Conservation (phyloP, 64 coral and sea anemone species). For the Catalaphyllia jardinei region DNA sequence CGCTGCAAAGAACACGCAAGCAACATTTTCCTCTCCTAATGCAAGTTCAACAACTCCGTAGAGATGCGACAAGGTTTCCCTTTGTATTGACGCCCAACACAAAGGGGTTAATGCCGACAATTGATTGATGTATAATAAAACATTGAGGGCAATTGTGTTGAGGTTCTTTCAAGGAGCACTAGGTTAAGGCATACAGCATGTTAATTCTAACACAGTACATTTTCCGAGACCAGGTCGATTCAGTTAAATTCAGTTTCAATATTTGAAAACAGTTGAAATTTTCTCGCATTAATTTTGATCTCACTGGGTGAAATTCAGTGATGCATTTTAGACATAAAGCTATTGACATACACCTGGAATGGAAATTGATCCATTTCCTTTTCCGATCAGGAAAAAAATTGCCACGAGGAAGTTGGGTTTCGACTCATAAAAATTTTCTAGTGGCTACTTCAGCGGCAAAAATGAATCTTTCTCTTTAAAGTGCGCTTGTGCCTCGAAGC, state of each 20-base stretch:
- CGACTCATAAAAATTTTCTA: background rate
- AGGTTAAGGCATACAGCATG: background rate
- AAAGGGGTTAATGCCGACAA: background rate
- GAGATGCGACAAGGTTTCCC: background rate
- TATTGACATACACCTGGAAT: constrained; percentile 16
- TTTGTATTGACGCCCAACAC: background rate
- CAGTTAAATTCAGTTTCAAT: background rate
- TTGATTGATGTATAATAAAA: background rate
- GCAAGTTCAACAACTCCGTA: background rate
- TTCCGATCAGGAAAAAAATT: constrained; percentile 29
- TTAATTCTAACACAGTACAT: background rate
- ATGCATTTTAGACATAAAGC: background rate
- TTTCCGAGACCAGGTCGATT: background rate
- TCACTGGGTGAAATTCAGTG: background rate
- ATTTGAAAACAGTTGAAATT: background rate
- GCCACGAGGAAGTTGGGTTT: constrained; percentile 23
- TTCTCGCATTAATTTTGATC: background rate
- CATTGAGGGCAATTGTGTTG: background rate
- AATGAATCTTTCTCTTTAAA: background rate
- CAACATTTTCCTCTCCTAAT: background rate
- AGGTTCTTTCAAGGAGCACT: background rate
- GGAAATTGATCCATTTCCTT: constrained; percentile 43
- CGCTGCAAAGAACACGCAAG: background rate
- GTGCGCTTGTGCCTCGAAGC: background rate
- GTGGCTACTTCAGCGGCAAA: background rate